Base-by-base conservation (phyloP, 64 coral and sea anemone species). In the Stichodactyla mertensii region DNA sequence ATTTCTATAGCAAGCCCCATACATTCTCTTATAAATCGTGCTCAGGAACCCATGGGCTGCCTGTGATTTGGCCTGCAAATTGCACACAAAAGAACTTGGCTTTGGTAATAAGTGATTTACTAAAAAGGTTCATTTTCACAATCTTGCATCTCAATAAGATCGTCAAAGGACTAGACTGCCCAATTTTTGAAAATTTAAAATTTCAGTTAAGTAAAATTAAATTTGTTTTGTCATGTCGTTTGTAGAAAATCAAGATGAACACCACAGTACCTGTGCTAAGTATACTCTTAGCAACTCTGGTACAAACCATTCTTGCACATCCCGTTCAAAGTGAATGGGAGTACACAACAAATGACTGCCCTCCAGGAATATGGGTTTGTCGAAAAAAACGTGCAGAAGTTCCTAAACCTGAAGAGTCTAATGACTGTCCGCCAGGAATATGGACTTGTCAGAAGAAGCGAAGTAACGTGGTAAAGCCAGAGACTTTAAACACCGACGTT, bases 371-470 rank as follows among this genome's bases (percentile, higher is more conserved):
- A 20, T 85, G 83, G 83, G 56, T 61, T 52, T 85, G 83, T 61
- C 18, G 54, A 4, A 85, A 85, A 55, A 58, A 64, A 52, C 55
- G 83, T 9, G 15, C 6, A 6, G 24, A 85, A 36, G 27, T 85
- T 3, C 55, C 83, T 6, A 74, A 74, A 74, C 69, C 69, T 31
- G 1, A 55, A 55, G 77, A 19, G 53, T 81, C 78, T 16, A 81
- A 81, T 4, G 83, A 85, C 55, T 85, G 83, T 64, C 83, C 83
- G 6, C 83, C 83, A 20, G 83, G 83, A 45, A 52, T 85, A 36
- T 85, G 83, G 83, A 85, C 57, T 4, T 85, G 83, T 22, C 53
- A 85, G 60, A 85, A 61, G 83, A 85, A 85, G 28, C 53, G 83
- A 85, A 16, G 52, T 45, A 45, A 45, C 3, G 36, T 45, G 36